Conservation (phyloP, 2,888 invertebrate genomes). For the Myopa tessellatipennis region DNA sequence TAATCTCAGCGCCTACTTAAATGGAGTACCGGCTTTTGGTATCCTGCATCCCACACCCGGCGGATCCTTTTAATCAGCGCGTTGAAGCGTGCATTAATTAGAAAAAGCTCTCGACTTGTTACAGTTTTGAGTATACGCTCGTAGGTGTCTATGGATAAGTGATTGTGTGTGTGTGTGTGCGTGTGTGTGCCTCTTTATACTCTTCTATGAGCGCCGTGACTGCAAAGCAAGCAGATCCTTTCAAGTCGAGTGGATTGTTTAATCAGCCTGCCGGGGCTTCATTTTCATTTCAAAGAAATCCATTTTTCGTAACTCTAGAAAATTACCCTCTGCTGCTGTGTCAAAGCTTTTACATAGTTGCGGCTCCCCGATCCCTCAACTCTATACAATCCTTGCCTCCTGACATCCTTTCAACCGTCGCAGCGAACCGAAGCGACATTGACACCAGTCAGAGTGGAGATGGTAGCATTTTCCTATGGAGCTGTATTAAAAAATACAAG, state of each 20-base stretch:
- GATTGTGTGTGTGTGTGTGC: not conserved
- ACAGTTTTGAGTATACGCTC: not conserved
- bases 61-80: constrained; percentile 38
- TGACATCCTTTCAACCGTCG: not conserved
- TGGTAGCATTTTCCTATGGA: too few relatives aligned
- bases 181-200: not conserved
- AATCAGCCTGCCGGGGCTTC: constrained; percentile 36
- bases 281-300: constrained; percentile 23
- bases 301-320: constrained; percentile 18
- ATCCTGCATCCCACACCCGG: not conserved
- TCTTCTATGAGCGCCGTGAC: not conserved
- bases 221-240: constrained; percentile 26
- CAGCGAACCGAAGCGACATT: not conserved
- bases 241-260: constrained; percentile 37
- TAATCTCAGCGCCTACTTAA: constrained; percentile 1
- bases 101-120: constrained; percentile 23
- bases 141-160: not conserved
- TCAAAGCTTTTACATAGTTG: not conserved
- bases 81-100: constrained; percentile 36
- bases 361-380: not conserved
- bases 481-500: too few relatives aligned
- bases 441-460: not conserved
- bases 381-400: not conserved
- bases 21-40: not conserved
- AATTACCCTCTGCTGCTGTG: not conserved